Evolutionary conservation across 2,113 vertebrate species (phyloP).

Genomic region (Oncorhynchus tshawytscha): DNA sequence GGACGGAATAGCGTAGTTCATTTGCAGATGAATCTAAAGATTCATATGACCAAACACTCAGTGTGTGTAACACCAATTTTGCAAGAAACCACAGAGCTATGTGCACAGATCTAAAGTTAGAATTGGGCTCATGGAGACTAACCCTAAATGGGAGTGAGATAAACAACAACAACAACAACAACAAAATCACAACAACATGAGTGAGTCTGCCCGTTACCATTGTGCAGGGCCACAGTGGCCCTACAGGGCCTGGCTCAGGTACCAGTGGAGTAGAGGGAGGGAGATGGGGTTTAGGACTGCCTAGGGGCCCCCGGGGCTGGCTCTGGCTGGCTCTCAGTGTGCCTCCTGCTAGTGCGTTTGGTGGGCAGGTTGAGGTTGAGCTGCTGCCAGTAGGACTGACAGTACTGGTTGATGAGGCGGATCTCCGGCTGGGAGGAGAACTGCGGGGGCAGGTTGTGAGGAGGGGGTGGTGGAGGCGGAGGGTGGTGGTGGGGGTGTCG

Average conservation of each 20-base stretch:
- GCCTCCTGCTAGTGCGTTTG: constrained; percentile 50
- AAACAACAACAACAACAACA: too few relatives aligned
- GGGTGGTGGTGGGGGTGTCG: neutral
- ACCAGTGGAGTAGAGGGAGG: neutral
- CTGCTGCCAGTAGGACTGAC: constrained; percentile 56
- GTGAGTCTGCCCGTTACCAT: neutral
- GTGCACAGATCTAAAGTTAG: too few relatives aligned
- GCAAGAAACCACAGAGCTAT: too few relatives aligned
- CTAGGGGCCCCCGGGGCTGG: constrained; percentile 3
- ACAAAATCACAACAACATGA: too few relatives aligned
- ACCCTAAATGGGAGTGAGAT: too few relatives aligned
- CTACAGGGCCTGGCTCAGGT: too few relatives aligned
- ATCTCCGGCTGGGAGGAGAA: constrained; percentile 44
- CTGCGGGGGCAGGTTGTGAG: constrained; percentile 21
- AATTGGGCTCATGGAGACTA: too few relatives aligned
- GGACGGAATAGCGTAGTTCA: too few relatives aligned
- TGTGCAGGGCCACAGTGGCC: neutral
- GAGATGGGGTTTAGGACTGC: neutral
- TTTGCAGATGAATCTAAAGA: too few relatives aligned
- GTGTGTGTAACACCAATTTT: too few relatives aligned
- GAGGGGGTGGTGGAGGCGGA: constrained; percentile 35
- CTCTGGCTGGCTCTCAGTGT: constrained; percentile 21
- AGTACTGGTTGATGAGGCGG: constrained; percentile 60
- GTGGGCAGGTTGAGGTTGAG: constrained; percentile 28
- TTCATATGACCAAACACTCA: too few relatives aligned